These are phyloP conservation scores for Centroberyx gerrardi DNA, from an alignment of 2,797 vertebrate species.

Conservation along the genomic window DNA sequence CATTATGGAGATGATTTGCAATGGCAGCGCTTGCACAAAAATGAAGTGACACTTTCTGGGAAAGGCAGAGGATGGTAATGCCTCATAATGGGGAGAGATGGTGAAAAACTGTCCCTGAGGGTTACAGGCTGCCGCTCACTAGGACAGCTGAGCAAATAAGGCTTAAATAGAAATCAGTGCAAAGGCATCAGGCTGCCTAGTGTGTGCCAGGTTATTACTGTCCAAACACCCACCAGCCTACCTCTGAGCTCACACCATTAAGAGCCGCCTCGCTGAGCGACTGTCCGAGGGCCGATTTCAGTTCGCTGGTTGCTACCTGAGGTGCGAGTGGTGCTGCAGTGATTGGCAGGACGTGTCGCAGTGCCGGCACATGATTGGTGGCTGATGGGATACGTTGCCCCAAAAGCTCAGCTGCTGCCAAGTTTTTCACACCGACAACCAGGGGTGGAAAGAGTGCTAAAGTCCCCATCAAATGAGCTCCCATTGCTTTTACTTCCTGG, in stretches of 20 bases:
- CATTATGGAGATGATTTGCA: conserved; percentile 45
- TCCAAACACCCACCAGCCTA: conserved; percentile 13
- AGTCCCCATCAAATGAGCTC: no score
- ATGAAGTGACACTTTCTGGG: conserved; percentile 59
- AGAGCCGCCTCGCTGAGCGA: conserved; percentile 3
- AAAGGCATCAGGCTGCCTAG: conserved; percentile 26
- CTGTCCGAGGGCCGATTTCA: neutral
- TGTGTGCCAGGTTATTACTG: conserved; percentile 31
- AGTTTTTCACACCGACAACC: neutral
- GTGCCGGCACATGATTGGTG: neutral
- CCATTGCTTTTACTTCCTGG: no score
- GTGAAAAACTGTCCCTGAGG: conserved; percentile 48
- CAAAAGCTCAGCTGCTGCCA: neutral
- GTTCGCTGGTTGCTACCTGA: neutral
- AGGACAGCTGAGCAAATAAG: conserved; percentile 62
- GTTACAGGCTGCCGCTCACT: conserved; percentile 37
- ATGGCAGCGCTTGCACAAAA: conserved; percentile 43
- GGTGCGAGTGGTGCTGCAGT: neutral
- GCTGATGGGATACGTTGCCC: neutral
- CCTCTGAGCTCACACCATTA: conserved; percentile 40
- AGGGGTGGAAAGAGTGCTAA: no score
- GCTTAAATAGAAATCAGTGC: conserved; percentile 43
- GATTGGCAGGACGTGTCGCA: conserved; percentile 5
- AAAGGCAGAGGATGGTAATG: conserved; percentile 56
- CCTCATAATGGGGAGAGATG: conserved; percentile 69